Conservation (phyloP, 1,140 invertebrate genomes). For the Pemphigus obesinymphae region DNA sequence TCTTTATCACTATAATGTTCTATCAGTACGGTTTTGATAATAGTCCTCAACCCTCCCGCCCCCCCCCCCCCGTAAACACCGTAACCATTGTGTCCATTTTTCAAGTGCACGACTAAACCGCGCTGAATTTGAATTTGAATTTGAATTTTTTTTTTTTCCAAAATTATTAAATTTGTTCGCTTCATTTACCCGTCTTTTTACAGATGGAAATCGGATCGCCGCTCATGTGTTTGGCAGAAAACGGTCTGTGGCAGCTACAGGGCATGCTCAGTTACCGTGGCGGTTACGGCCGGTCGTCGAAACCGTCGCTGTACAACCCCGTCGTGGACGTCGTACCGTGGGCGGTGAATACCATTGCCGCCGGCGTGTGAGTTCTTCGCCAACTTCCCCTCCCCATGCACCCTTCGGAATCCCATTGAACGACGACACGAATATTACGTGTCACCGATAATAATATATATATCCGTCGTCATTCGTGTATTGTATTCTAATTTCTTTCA, state of each 20-base stretch:
- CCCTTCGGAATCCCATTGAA: background rate
- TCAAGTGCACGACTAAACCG: too few relatives aligned
- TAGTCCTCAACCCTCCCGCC: too few relatives aligned
- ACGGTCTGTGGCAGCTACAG: constrained; percentile 58
- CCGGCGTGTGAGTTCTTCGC: background rate
- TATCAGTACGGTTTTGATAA: too few relatives aligned
- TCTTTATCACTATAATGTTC: too few relatives aligned
- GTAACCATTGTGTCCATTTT: too few relatives aligned
- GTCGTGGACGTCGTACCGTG: constrained; percentile 48
- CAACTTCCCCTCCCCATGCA: background rate
- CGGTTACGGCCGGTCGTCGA: constrained; percentile 56
- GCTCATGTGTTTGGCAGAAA: constrained; percentile 59
- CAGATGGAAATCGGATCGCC: constrained; percentile 64
- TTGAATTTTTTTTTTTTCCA: background rate
- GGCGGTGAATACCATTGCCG: constrained; percentile 47
- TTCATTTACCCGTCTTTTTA: constrained; percentile 46
- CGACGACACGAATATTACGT: too few relatives aligned
- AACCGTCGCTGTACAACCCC: constrained; percentile 58
- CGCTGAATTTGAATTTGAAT: too few relatives aligned
- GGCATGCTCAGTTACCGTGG: constrained; percentile 59
- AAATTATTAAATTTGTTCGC: constrained; percentile 41
- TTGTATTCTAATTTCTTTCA: background rate
- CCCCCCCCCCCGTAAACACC: too few relatives aligned
- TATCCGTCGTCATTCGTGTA: background rate
- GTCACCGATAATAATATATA: too few relatives aligned